Percentiles rank a stretch among this genome's conserved stretches.
These are phyloP conservation scores for Tortricodes alternella DNA, from an alignment of 2,888 invertebrate species.

Conservation along the genomic window DNA sequence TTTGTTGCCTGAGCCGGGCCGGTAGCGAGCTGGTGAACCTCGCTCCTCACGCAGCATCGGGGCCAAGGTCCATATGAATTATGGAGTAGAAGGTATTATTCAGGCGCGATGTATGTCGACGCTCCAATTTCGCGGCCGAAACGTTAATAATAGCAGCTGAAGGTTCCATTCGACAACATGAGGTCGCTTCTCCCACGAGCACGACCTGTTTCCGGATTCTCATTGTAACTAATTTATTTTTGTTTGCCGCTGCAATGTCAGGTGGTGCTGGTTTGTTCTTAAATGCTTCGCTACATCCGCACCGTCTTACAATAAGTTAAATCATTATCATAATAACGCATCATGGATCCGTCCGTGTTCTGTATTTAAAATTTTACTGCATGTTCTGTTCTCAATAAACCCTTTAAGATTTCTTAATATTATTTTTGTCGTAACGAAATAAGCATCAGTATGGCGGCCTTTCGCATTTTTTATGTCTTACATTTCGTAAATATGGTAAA, in stretches of 20 bases:
- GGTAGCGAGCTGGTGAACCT: conserved; percentile 43
- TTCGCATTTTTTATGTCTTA: too few species aligned
- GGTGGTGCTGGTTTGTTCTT: conserved; percentile 14
- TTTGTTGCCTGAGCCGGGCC: neutral
- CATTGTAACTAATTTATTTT: conserved; percentile 35
- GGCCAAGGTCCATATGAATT: conserved; percentile 80
- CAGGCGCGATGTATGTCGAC: conserved; percentile 74
- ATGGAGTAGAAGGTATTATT: conserved; percentile 81
- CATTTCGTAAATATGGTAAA: too few species aligned
- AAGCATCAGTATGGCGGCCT: too few species aligned
- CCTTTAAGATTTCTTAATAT: too few species aligned
- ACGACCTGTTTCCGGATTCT: conserved; percentile 64
- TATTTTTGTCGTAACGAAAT: too few species aligned
- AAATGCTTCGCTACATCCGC: neutral
- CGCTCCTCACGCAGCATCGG: conserved; percentile 54
- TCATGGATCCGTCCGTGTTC: too few species aligned
- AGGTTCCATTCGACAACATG: conserved; percentile 71
- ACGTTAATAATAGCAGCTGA: conserved; percentile 74
- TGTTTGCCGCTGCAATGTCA: conserved; percentile 30
- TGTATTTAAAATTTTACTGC: too few species aligned
- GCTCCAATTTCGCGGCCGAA: conserved; percentile 77
- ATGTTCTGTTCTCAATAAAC: too few species aligned
- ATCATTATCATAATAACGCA: too few species aligned
- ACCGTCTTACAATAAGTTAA: too few species aligned
- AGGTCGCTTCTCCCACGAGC: conserved; percentile 68